Base-by-base conservation (phyloP, 2,113 vertebrate species). In the Gallinago undulata region DNA sequence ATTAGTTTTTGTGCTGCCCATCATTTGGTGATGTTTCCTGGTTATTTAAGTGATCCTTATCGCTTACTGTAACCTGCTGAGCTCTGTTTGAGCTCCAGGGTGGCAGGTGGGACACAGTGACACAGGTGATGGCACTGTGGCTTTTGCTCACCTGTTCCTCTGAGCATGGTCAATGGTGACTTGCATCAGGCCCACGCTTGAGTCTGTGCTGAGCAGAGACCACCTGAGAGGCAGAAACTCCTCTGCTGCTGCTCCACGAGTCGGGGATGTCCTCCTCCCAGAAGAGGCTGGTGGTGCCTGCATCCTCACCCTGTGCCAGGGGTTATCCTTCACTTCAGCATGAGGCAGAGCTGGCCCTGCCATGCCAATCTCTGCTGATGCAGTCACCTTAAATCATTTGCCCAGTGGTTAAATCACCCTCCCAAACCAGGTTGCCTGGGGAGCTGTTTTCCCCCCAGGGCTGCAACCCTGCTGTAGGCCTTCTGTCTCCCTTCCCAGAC, bases 161-260 rank as follows among this genome's bases (percentile, higher is more conserved):
- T 0, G 2, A 11, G 33, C 0, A 2, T 33, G 0, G 48, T 17
- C 1, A 2, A 7, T 27, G 43, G 45, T 64, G 31, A 27, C 31
- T 64, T 72, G 6, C 37, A 3, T 73, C 59, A 78, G 53, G 28
- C 24, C 25, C 39, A 8, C 4, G 6, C 62, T 79, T 0, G 3
- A 21, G 28, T n/a, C 19, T 3, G 7, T 6, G 3, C 75, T 1
- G 1, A 74, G 15, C 47, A 84, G 60, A 31, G 31, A 48, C 24
- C 13, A 6, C 24, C 21, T 1, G 0, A 22, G 37, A 80, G 63
- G 16, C 39, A 45, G 69, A 35, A 89, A 23, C 10, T 66, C 30
- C 35, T 55, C n/a, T 39, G 23, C 13, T 66, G 63, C 3, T 75
- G 67, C 50, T 70, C 25, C 41, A 3, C 4, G 13, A 89, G 16